Base-by-base conservation (phyloP, 1,140 invertebrate species). In the Nylanderia fulva region DNA sequence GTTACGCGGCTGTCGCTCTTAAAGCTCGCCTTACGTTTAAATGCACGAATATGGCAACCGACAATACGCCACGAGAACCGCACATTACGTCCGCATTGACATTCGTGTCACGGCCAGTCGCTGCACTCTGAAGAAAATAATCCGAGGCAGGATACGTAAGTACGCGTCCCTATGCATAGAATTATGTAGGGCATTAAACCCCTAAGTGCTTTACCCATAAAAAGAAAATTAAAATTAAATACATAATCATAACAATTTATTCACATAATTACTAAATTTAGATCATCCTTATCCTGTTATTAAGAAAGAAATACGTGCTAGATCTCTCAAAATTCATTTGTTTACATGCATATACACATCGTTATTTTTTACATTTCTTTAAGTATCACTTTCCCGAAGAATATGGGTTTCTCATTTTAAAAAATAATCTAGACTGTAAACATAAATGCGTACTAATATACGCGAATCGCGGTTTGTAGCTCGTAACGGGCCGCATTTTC, bases 41-140 rank as follows among this genome's bases (percentile, higher is more conserved):
- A 90, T 86, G 90, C 86, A 71, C 76, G 88, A 83, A 76, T 88
- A 84, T 42, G 39, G 8, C 42, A 5, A 48, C 15, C 58, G 48
- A 13, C 15, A 48, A 2, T 77, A 84, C 77, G 83, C 15, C 18
- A 33, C 11, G 64, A 85, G 85, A 88, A 64, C 82, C 88, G 84
- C 66, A 80, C 64, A 89, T 91, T 91, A 89, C 91, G 86, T 74
- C 87, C 92, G 91, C 88, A 91, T 91, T 92, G 89, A 93, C 93
- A 93, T 93, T 93, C 92, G 90, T 93, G 93, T 94, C 93, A 94
- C 91, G 93, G 93, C 91, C 93, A 94, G 91, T 89, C 87, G 90
- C 92, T 91, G 91, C 91, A 90, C 90, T 91, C 89, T 90, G 85
- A 88, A 18, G 24, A 88, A 92, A 92, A 89, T 84, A 60, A 86